phyloP scores from a whole-genome alignment of 2,113 vertebrate genomes.

The Peromyscus californicus region DNA sequence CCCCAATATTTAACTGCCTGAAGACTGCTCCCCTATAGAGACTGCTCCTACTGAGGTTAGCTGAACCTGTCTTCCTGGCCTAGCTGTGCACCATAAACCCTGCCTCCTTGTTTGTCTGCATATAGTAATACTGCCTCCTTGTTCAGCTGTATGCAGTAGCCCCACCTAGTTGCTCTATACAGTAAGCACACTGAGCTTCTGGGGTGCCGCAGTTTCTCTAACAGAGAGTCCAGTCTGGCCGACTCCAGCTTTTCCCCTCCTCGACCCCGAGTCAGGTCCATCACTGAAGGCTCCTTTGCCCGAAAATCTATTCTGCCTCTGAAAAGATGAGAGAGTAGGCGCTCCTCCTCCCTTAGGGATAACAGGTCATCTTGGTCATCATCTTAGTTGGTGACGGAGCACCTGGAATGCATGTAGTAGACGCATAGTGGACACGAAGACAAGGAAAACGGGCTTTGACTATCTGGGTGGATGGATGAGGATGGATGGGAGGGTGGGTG shows the following conservation, averaged over 20 bases:
- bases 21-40: background rate
- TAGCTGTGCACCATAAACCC: background rate
- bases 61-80: background rate
- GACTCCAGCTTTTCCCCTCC: background rate
- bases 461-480: background rate
- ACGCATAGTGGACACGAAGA: background rate
- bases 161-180: background rate
- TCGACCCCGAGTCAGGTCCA: background rate
- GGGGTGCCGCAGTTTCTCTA: no score
- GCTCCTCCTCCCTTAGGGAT: background rate
- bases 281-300: background rate
- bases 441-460: background rate
- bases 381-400: background rate
- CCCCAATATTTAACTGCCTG: background rate
- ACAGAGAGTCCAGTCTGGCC: background rate
- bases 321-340: background rate
- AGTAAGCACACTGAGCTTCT: background rate
- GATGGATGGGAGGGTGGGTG: background rate
- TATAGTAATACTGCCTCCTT: background rate
- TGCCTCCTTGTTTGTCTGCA: background rate
- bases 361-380: background rate
- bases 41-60: background rate
- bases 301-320: background rate
- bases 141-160: background rate
- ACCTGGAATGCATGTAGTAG: background rate